Evolutionary conservation across 2,888 invertebrate species (phyloP), one percentile per base, ranked within the genome.

Genomic region (Drosophila rubida): DNA sequence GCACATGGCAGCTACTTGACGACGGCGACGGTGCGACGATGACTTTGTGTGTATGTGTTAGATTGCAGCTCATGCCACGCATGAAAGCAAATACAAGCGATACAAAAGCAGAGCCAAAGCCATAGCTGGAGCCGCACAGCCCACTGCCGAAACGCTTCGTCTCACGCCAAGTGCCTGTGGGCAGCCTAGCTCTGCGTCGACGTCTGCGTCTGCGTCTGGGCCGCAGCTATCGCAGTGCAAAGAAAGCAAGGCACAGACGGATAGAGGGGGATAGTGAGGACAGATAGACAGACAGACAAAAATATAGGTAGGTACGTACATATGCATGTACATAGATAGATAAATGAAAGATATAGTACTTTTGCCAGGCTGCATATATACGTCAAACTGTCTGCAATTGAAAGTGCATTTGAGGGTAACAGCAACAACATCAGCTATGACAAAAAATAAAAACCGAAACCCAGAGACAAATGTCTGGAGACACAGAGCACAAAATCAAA

Each of bases 361-460:
- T 68, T 67, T 69, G 78, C 77, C 77, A 49, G 22, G 75, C 74
- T 69, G 67, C 75, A 80, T 80, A 83, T 30, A 82, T 75, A 82
- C 82, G 84, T 84, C 82, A 82, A 83, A 69, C 81, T 82, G 85
- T 80, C 80, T 84, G 80, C 83, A 84, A 84, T 85, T 84, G 83
- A 84, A 84, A 84, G 83, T 83, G 83, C 83, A 83, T 85, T 82
- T 85, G 85, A 79, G 77, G 81, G 82, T 67, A 84, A 75, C 32
- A 54, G 32, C 42, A 50, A 50, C 62, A 58, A 16, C 50, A 46
- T 58, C 53, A 42, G 53, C 48, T 39, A 66, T 39, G 57, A 71
- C 67, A 62, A 71, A 66, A 63, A 64, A 37, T 32, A 48, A 54
- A 16, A 50, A 9, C 48, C 50, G 27, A 63, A 72, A 72, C 58